Evolutionary conservation across 2,113 vertebrate genomes (phyloP), one percentile per base, ranked within the genome.

Genomic region (Onychorhynchus coronatus): DNA sequence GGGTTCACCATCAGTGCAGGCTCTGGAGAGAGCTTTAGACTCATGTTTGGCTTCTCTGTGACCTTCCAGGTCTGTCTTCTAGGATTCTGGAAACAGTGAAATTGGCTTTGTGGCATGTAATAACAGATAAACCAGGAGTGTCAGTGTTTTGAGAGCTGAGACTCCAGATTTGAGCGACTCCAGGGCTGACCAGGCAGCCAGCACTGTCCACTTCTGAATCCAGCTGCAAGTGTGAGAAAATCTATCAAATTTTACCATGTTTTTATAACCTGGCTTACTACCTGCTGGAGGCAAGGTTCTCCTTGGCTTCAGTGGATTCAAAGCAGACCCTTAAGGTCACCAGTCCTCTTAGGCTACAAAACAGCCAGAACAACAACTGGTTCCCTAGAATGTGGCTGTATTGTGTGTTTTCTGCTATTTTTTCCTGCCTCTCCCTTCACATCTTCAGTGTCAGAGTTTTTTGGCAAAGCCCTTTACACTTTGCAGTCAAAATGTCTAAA

Each of bases 401-500:
- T 41, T 61, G 49, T 81, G 55, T 13, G 0, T 75, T 70, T 75
- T 84, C 67, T 85, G 44, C 42, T 61, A 2, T 75, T 95, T 35
- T 42, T 75, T 76, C 70, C 47, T 90, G 63, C 47, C 56, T 79
- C 42, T 89, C 65, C 72, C 37, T 76, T 66, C 47, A 47, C 68
- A 41, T 94, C 70, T 58, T 44, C 61, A 52, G 6, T 62, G 80
- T 77, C 7, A 1, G 56, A 33, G 14, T 73, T 90, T 91, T 66
- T 63, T 87, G 86, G 83, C 84, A 95, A 67, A 85, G 49, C 18
- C 52, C 22, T 67, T 93, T 59, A 37, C 17, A 33, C 49, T 95
- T 88, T 55, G 8, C 75, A 83, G 88, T 95, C 85, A 92, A 76
- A 94, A 88, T 33, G 62, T 85, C 89, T 83, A 19, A 75, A 96